These are phyloP conservation scores for Podiceps cristatus DNA, from an alignment of 2,113 vertebrate species.

Conservation along the genomic window DNA sequence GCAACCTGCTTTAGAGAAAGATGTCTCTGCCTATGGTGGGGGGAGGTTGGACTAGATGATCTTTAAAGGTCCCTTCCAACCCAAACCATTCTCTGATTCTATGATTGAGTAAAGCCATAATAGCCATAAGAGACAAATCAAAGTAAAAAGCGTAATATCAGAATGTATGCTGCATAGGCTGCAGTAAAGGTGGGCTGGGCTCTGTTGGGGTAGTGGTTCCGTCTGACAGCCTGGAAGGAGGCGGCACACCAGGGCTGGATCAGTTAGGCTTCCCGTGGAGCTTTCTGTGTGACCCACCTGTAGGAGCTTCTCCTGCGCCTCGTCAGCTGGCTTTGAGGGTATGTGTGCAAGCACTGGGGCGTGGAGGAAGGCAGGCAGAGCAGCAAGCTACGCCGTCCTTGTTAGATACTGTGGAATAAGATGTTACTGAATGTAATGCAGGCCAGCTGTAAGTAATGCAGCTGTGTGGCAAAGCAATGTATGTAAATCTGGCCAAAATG, in stretches of 20 bases:
- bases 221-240: neutral
- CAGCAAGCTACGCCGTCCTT: neutral
- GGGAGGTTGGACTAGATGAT: neutral
- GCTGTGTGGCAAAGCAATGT: neutral
- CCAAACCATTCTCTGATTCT: neutral
- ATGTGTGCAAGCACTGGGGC: rapidly evolving
- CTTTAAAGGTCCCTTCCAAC: neutral
- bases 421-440: neutral
- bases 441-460: neutral
- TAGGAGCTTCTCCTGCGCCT: neutral
- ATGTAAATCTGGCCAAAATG: neutral
- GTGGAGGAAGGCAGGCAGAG: neutral
- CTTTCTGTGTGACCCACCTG: rapidly evolving
- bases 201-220: neutral
- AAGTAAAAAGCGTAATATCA: neutral
- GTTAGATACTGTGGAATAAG: neutral
- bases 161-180: neutral
- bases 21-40: neutral
- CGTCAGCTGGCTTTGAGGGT: neutral
- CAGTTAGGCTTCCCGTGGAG: neutral
- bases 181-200: neutral
- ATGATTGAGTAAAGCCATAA: neutral
- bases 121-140: neutral
- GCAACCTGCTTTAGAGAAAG: neutral
- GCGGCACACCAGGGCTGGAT: neutral